These are phyloP conservation scores for Ia io DNA, from an alignment of 2,113 vertebrate genomes.

Conservation along the genomic window DNA sequence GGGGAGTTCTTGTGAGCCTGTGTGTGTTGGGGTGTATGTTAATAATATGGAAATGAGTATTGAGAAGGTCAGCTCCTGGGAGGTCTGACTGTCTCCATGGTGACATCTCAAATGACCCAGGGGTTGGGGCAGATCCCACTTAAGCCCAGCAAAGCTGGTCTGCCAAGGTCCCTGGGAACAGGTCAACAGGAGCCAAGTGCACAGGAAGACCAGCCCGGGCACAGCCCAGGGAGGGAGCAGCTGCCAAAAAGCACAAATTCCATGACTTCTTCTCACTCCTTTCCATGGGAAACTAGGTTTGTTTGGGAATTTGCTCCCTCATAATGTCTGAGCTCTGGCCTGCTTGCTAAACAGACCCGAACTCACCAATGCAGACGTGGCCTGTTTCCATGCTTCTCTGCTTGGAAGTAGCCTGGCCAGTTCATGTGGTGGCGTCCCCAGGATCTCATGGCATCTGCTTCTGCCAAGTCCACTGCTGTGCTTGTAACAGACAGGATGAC, in stretches of 20 bases:
- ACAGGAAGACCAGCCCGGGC: not conserved
- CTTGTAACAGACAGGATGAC: rapidly evolving
- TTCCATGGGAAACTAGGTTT: constrained; percentile 38
- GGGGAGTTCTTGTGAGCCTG: not conserved
- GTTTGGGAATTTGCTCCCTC: not conserved
- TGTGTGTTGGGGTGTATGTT: not conserved
- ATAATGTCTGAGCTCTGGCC: not conserved
- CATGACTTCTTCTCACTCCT: not conserved
- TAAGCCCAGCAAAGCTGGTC: not conserved
- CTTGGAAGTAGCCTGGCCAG: rapidly evolving
- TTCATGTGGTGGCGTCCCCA: not conserved
- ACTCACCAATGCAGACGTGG: rapidly evolving
- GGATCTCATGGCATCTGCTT: rapidly evolving
- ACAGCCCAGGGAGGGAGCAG: not conserved
- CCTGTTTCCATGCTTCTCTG: rapidly evolving
- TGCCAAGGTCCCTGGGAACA: not conserved
- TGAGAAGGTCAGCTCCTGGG: not conserved
- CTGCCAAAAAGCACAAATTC: not conserved
- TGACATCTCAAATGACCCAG: constrained; percentile 36
- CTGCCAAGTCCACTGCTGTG: rapidly evolving
- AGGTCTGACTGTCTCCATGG: not conserved
- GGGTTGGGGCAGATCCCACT: not conserved
- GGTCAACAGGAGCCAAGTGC: not conserved
- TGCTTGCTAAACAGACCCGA: not conserved
- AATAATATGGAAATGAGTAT: not conserved